Percentiles rank a stretch among this genome's conserved stretches.
Evolutionary conservation across 1,140 invertebrate genomes (phyloP).

Genomic region (Stratiolaelaps scimitus): DNA sequence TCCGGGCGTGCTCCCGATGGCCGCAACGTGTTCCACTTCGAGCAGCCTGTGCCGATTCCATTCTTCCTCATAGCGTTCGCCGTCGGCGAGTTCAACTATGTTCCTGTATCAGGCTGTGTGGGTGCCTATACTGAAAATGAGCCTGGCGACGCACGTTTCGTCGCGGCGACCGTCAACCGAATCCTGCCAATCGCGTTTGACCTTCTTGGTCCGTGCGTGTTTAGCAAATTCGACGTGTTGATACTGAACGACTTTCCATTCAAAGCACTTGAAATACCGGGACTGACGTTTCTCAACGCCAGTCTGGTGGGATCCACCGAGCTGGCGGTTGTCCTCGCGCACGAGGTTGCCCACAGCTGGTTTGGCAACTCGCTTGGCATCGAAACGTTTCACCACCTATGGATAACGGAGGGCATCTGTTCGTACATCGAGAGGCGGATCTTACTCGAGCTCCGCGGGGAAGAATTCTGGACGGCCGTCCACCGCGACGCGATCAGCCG

Average conservation of each 20-base stretch:
- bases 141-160: slow-evolving; percentile 18
- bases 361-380: slow-evolving; percentile 25
- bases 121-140: slow-evolving; percentile 13
- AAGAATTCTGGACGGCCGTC: slow-evolving; percentile 2
- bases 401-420: slow-evolving; percentile 25
- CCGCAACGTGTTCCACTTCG: slow-evolving; percentile 18
- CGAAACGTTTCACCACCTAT: slow-evolving; percentile 14
- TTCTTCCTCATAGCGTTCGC: slow-evolving; percentile 19
- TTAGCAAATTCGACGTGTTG: slow-evolving; percentile 18
- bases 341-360: slow-evolving; percentile 21
- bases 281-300: slow-evolving; percentile 11
- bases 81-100: slow-evolving; percentile 24
- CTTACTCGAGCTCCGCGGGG: neutral
- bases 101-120: slow-evolving; percentile 14
- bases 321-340: slow-evolving; percentile 2
- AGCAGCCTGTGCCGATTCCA: slow-evolving; percentile 18
- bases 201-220: slow-evolving; percentile 18
- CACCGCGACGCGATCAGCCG: slow-evolving; percentile 8
- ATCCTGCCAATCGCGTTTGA: slow-evolving; percentile 25
- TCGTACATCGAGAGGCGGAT: slow-evolving; percentile 16
- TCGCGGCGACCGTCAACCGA: slow-evolving; percentile 16
- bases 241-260: slow-evolving; percentile 26
- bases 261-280: slow-evolving; percentile 20
- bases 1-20: neutral
- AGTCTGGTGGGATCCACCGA: slow-evolving; percentile 6